Percentiles rank a stretch among this genome's conserved stretches.
phyloP scores from a whole-genome alignment of 2,797 vertebrate species.

The Channa striata region DNA sequence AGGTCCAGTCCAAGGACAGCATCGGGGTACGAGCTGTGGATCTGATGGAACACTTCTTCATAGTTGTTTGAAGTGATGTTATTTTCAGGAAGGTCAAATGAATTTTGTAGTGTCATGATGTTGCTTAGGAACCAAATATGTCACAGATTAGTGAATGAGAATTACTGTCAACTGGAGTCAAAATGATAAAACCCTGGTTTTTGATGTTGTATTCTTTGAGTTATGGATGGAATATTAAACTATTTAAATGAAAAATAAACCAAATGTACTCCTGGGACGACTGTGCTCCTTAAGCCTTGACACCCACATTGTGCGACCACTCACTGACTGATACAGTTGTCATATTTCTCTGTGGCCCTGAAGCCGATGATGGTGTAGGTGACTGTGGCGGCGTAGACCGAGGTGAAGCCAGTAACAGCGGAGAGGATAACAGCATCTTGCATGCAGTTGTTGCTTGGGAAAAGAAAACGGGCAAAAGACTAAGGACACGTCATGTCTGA shows the following conservation, averaged over 20 bases:
- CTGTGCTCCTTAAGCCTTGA: background rate
- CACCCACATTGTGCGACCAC: conserved; percentile 32
- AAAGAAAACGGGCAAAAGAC: background rate
- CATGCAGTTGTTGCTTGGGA: conserved; percentile 93
- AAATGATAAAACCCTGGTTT: no score
- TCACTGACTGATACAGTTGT: conserved; percentile 89
- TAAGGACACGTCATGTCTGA: background rate
- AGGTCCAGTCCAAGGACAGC: conserved; percentile 80
- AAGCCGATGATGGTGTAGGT: conserved; percentile 97
- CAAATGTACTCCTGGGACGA: background rate
- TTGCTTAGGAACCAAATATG: conserved; percentile 81
- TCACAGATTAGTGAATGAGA: background rate
- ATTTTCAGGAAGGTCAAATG: conserved; percentile 88
- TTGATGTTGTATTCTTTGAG: background rate
- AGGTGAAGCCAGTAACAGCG: conserved; percentile 90
- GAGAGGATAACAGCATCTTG: conserved; percentile 91
- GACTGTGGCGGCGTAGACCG: conserved; percentile 91
- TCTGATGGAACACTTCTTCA: conserved; percentile 58
- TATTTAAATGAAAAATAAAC: background rate
- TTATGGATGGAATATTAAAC: background rate
- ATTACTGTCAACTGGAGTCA: background rate
- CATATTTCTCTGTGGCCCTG: conserved; percentile 91
- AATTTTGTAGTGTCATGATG: conserved; percentile 88
- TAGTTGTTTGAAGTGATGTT: conserved; percentile 89
- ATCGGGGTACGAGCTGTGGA: conserved; percentile 75